Conservation (phyloP, 2,113 vertebrate species). For the Bolborhynchus lineola region DNA sequence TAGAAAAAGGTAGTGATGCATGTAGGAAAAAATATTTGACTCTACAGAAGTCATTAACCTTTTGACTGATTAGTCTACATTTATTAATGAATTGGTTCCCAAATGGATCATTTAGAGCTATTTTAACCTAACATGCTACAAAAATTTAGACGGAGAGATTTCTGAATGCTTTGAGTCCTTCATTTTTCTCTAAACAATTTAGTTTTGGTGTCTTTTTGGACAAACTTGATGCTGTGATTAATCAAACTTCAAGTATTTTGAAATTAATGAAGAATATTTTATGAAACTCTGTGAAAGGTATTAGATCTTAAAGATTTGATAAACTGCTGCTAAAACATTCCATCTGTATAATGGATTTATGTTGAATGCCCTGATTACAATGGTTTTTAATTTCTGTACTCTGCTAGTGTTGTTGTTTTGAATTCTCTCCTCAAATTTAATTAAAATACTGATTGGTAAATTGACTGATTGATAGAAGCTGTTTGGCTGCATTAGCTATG, state of each 20-base stretch:
- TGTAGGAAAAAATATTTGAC: background rate
- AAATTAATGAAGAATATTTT: conserved; percentile 44
- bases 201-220: conserved; percentile 4
- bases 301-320: conserved; percentile 39
- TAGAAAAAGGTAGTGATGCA: background rate
- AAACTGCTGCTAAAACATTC: conserved; percentile 37
- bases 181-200: background rate
- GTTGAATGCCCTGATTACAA: conserved; percentile 32
- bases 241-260: conserved; percentile 40
- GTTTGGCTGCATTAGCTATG: background rate
- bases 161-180: background rate
- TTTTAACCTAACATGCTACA: background rate
- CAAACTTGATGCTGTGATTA: conserved; percentile 46
- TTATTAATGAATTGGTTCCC: conserved; percentile 2
- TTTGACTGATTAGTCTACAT: conserved; percentile 9
- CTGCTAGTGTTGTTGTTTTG: background rate
- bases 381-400: conserved; percentile 27
- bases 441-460: background rate
- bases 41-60: background rate
- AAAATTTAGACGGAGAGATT: background rate
- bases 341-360: conserved; percentile 29
- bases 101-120: background rate
- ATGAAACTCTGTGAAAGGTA: background rate
- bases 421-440: conserved; percentile 41
- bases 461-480: background rate